These are phyloP conservation scores for Tipula vernalis DNA, from an alignment of 2,888 invertebrate genomes.

Conservation along the genomic window DNA sequence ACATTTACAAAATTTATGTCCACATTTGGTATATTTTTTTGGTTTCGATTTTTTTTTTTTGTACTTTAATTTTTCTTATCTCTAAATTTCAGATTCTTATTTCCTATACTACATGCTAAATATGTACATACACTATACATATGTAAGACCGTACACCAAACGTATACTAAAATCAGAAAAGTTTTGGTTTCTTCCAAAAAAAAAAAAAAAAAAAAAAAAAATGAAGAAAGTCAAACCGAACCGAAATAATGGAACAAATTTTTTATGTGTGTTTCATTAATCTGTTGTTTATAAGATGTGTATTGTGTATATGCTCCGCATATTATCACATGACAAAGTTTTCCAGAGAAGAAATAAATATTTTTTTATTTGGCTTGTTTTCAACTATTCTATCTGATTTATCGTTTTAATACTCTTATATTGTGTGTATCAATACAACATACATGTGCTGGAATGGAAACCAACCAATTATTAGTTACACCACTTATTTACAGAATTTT, in stretches of 20 bases:
- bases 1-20: background rate
- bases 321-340: background rate
- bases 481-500: background rate
- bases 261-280: background rate
- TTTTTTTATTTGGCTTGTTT: background rate
- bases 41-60: background rate
- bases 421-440: background rate
- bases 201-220: background rate
- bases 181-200: background rate
- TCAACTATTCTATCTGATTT: background rate
- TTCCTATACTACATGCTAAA: background rate
- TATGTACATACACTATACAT: background rate
- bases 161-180: background rate
- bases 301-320: background rate
- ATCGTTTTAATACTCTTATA: background rate
- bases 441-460: background rate
- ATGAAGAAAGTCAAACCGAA: background rate
- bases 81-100: background rate
- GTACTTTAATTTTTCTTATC: background rate
- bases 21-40: background rate
- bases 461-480: background rate
- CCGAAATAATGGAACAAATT: background rate
- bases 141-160: background rate
- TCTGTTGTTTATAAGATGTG: background rate
- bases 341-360: background rate